Base-by-base conservation (phyloP, 2,113 vertebrate species). In the Athene noctua region DNA sequence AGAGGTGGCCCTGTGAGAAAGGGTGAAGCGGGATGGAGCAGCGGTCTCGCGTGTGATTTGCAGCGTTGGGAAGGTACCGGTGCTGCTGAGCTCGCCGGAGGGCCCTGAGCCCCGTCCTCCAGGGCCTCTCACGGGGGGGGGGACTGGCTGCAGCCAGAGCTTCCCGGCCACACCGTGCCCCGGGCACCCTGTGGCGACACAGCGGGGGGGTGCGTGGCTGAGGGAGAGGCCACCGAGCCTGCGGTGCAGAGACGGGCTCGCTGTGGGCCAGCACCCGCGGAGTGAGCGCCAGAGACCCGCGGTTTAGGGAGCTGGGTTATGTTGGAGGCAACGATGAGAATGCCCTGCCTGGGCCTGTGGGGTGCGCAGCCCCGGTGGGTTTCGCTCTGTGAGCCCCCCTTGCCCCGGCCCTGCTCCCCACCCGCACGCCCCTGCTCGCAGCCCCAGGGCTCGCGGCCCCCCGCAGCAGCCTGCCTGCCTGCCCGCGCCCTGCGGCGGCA, bases 21-120 rank as follows among this genome's bases (percentile, higher is more conserved):
- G 38, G 20, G 30, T 9, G 29, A 63, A n/a, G 32, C 0, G 1
- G 18, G 10, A 6, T 8, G 22, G 27, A 38, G 36, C 42, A 57
- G 42, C 6, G 21, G 19, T 34, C 32, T 73, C 0, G 1, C 1
- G 1, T 27, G 16, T 0, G 5, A 16, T 22, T 29, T 32, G 20
- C 13, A 14, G 26, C 21, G 19, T 23, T 34, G 59, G 52, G 44
- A 23, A 34, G 44, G 10, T 19, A 17, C 44, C 6, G 17, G 32
- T 18, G 21, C 20, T 59, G 44, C 36, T 0, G 1, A 34, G 32
- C 20, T 19, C 26, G 52, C 2, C 2, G 1, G 5, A 77, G 22
- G 27, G 70, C 6, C 70, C 15, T 61, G 34, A 54, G 62, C 15
- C 29, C 34, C 1, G 0, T 32, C 44, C 73, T 34, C 20, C 32